Conservation (phyloP, 2,113 vertebrate species). For the Trachemys scripta region DNA sequence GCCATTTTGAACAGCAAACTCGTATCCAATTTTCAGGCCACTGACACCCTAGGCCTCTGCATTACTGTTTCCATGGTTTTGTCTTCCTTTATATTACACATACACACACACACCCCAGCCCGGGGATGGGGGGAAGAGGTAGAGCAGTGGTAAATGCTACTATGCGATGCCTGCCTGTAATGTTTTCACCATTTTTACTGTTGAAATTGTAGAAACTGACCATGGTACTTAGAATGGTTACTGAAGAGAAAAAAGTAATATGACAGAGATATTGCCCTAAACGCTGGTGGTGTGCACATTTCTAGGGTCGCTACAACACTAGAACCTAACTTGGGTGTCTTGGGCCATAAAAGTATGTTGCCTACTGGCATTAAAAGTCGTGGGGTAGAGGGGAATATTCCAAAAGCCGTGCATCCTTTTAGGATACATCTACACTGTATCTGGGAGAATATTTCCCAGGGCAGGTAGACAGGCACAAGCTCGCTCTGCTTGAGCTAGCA, state of each 20-base stretch:
- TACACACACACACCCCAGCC: too few species aligned
- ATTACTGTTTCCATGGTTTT: background rate
- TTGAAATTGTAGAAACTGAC: background rate
- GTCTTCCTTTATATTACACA: background rate
- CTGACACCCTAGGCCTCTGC: background rate
- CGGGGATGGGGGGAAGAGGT: too few species aligned
- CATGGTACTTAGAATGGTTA: background rate
- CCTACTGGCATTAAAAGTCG: background rate
- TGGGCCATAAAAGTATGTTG: background rate
- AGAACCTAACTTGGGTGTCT: rapidly evolving
- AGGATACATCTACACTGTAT: background rate
- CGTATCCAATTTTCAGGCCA: background rate
- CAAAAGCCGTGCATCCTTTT: background rate
- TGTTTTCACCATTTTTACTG: background rate
- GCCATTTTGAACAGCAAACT: background rate
- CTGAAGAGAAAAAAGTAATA: background rate
- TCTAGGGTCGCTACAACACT: rapidly evolving
- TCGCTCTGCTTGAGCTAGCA: background rate
- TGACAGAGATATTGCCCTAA: background rate
- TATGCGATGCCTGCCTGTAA: background rate
- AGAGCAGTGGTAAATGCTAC: background rate
- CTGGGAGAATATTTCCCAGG: background rate
- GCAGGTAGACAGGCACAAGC: background rate
- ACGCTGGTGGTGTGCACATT: background rate
- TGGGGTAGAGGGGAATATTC: background rate